These are phyloP conservation scores for Shinisaurus crocodilurus DNA, from an alignment of 2,113 vertebrate species.

Conservation along the genomic window DNA sequence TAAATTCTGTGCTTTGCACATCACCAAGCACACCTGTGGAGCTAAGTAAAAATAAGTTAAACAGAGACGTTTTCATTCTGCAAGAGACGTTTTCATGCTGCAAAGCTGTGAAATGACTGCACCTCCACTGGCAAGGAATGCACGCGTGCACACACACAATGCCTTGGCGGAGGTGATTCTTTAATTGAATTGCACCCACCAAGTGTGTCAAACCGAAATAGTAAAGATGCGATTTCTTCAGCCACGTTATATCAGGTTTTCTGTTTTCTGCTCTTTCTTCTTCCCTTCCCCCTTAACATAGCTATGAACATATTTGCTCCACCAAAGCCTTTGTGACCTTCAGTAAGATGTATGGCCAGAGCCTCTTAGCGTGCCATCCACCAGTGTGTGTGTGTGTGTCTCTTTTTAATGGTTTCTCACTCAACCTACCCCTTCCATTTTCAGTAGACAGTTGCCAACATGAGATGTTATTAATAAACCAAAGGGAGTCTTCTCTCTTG, in stretches of 20 bases:
- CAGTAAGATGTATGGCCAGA: neutral
- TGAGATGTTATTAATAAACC: neutral
- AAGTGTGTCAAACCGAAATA: slow-evolving; percentile 60
- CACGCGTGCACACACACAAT: slow-evolving; percentile 26
- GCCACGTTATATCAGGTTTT: slow-evolving; percentile 9
- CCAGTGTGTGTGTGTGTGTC: neutral
- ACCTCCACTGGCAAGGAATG: slow-evolving; percentile 45
- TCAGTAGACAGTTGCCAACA: neutral
- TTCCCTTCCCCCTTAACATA: neutral
- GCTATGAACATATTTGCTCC: neutral
- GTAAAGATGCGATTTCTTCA: slow-evolving; percentile 44
- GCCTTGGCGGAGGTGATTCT: slow-evolving; percentile 33
- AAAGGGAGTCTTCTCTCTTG: neutral
- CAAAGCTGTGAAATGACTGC: slow-evolving; percentile 43
- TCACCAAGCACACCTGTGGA: neutral
- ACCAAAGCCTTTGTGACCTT: neutral
- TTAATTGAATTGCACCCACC: slow-evolving; percentile 64
- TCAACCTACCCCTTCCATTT: neutral
- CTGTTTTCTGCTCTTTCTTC: slow-evolving; percentile 28
- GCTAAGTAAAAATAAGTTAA: neutral
- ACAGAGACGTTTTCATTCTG: no score
- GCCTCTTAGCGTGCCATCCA: neutral
- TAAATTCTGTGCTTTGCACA: neutral
- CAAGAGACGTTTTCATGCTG: slow-evolving; percentile 54
- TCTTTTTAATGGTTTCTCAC: slow-evolving; percentile 8